Percentiles rank a stretch among this genome's conserved stretches.
Conservation (phyloP, 2,113 vertebrate species). For the Zootoca vivipara region DNA sequence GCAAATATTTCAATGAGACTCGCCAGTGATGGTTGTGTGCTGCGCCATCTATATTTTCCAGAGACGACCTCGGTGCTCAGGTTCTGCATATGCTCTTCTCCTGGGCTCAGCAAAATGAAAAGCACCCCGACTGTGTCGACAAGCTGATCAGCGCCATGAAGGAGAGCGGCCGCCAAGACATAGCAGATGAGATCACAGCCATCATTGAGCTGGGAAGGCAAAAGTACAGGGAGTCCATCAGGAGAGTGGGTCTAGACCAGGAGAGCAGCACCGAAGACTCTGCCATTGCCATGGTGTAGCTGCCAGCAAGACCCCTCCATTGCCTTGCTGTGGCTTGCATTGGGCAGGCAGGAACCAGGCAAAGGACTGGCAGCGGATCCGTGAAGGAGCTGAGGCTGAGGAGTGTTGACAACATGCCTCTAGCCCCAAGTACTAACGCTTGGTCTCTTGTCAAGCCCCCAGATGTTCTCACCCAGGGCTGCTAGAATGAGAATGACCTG, state of each 20-base stretch:
- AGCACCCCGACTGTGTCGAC: slow-evolving; percentile 77
- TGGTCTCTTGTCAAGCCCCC: neutral
- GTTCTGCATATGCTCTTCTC: slow-evolving; percentile 91
- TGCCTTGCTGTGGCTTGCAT: rapidly evolving
- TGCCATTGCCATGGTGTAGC: slow-evolving; percentile 52
- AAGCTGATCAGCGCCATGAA: slow-evolving; percentile 83
- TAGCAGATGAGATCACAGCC: slow-evolving; percentile 87
- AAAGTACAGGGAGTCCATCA: slow-evolving; percentile 88
- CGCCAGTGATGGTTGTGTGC: neutral
- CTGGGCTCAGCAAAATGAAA: slow-evolving; percentile 84
- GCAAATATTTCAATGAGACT: neutral
- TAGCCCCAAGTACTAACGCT: neutral
- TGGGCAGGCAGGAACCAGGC: neutral
- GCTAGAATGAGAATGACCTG: neutral
- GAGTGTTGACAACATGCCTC: neutral
- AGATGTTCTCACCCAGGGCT: neutral
- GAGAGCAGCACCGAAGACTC: slow-evolving; percentile 69
- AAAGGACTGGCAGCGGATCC: neutral
- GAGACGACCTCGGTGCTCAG: slow-evolving; percentile 86
- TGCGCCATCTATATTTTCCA: slow-evolving; percentile 40
- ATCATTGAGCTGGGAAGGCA: slow-evolving; percentile 84
- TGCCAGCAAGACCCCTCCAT: neutral
- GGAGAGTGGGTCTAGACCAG: slow-evolving; percentile 82
- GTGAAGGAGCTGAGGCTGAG: neutral
- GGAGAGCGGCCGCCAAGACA: slow-evolving; percentile 84